A percentile compares a stretch with the other conserved stretches of the same genome.
phyloP scores from a whole-genome alignment of 2,797 vertebrate genomes.

The Cyprinodon diabolis region DNA sequence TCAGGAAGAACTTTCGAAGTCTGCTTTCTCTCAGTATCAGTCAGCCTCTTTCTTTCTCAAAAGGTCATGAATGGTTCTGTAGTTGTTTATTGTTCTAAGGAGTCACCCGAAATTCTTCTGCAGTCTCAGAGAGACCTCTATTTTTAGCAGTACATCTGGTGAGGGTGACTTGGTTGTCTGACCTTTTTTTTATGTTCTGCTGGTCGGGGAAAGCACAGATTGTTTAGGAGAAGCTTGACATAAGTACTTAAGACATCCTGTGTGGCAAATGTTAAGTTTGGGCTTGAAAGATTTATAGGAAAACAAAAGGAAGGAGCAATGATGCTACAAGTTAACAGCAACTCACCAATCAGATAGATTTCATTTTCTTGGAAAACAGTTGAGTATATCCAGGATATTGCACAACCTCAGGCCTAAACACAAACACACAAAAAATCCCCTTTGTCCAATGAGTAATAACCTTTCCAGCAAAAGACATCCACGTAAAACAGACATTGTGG shows the following conservation, averaged over 20 bases:
- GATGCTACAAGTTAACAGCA: background rate
- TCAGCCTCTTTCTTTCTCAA: conserved; percentile 31
- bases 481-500: background rate
- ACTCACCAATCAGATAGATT: background rate
- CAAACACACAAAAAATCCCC: background rate
- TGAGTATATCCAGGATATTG: background rate
- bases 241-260: conserved; percentile 33
- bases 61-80: conserved; percentile 62
- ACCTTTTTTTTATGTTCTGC: conserved; percentile 54
- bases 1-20: conserved; percentile 23
- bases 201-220: conserved; percentile 44
- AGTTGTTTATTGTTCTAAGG: conserved; percentile 70
- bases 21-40: conserved; percentile 4
- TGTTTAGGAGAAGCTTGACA: conserved; percentile 26
- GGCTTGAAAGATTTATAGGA: conserved; percentile 3
- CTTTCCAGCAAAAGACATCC: background rate
- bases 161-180: conserved; percentile 34
- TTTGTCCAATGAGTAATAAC: background rate
- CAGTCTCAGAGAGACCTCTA: conserved; percentile 51
- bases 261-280: conserved; percentile 28
- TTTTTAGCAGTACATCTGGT: conserved; percentile 67
- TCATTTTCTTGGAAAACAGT: conserved; percentile 1
- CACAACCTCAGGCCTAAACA: background rate
- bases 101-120: conserved; percentile 13
- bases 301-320: background rate